phyloP scores from a whole-genome alignment of 2,888 invertebrate genomes.

The Chrysina gloriosa region DNA sequence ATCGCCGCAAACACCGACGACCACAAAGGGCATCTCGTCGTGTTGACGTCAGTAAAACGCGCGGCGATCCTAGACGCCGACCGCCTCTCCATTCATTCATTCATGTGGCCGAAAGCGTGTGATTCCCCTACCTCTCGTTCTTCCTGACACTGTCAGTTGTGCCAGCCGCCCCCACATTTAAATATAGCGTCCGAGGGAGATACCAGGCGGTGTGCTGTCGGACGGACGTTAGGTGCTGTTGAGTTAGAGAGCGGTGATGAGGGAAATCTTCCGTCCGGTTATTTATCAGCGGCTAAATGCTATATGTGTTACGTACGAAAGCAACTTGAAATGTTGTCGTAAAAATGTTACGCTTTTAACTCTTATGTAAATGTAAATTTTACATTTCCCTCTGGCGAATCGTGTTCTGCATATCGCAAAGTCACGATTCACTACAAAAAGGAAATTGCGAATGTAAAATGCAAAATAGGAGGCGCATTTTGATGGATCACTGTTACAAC shows the following conservation, averaged over 20 bases:
- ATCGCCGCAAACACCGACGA: constrained; percentile 16
- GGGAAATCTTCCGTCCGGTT: constrained; percentile 33
- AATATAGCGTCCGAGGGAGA: constrained; percentile 27
- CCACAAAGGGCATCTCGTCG: constrained; percentile 34
- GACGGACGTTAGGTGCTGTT: constrained; percentile 11
- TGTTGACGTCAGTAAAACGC: constrained; percentile 26
- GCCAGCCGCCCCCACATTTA: constrained; percentile 33
- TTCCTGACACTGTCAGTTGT: constrained; percentile 5
- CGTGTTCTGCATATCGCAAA: no score
- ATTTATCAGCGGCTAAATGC: constrained; percentile 14
- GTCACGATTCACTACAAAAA: no score
- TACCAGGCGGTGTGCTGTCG: background rate
- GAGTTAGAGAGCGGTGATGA: constrained; percentile 24
- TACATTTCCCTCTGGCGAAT: no score
- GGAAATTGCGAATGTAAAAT: no score
- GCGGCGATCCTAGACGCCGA: constrained; percentile 8
- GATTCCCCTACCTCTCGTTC: constrained; percentile 1
- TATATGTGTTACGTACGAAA: background rate
- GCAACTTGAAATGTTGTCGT: no score
- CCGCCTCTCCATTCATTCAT: constrained; percentile 31
- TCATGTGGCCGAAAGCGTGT: constrained; percentile 16
- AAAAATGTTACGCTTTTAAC: no score
- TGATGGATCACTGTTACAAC: no score
- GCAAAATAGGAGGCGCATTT: no score
- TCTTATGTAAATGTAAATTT: no score